phyloP scores from a whole-genome alignment of 64 coral and sea anemone species.

The Montipora sp. region DNA sequence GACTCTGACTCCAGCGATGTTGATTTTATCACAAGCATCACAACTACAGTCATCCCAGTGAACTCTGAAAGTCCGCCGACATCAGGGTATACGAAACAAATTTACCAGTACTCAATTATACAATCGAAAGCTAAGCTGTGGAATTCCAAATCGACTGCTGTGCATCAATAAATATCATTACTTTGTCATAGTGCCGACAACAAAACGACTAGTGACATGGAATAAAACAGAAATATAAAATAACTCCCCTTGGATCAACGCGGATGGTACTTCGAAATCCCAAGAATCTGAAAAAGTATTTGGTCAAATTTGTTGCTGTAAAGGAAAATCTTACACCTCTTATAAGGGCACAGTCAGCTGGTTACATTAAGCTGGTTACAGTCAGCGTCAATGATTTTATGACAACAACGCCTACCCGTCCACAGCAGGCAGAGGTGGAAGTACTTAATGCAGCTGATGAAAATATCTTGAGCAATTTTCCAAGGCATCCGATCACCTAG shows the following conservation, averaged over 20 bases:
- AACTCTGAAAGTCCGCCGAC: no score
- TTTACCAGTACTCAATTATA: no score
- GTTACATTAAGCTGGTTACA: conserved; percentile 46
- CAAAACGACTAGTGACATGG: conserved; percentile 10
- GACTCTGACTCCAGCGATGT: no score
- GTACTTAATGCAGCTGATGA: not conserved
- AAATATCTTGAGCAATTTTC: conserved; percentile 22
- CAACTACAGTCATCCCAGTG: no score
- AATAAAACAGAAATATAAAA: not conserved
- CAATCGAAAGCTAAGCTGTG: no score
- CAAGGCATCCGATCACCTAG: conserved; percentile 9
- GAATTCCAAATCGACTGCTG: conserved; percentile 29
- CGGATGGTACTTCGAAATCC: not conserved
- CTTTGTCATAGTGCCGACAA: not conserved
- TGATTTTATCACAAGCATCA: no score
- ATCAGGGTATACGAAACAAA: no score
- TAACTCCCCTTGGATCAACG: not conserved
- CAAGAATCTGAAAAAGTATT: not conserved
- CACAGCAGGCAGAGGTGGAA: not conserved
- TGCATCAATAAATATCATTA: conserved; percentile 32
- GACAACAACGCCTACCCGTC: not conserved
- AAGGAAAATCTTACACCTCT: not conserved
- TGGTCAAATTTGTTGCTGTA: not conserved
- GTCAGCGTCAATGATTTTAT: conserved; percentile 40
- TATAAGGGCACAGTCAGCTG: conserved; percentile 29